Evolutionary conservation across 2,888 invertebrate genomes (phyloP).

Genomic region (Hybos culiciformis): DNA sequence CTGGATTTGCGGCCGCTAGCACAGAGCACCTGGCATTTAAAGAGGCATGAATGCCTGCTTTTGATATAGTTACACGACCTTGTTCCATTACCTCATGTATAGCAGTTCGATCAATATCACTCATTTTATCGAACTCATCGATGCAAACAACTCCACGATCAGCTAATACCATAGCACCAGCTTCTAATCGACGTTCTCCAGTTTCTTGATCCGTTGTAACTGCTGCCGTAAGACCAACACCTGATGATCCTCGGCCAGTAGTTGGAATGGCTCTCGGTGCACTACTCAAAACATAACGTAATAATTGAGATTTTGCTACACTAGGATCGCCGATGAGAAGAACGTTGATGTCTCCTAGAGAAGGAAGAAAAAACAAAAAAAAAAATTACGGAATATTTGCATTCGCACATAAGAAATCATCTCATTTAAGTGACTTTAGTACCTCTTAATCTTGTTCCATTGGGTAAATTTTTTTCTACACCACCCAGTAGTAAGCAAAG

Average conservation of each 20-base stretch:
- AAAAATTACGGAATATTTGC: no score
- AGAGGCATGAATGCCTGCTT: constrained; percentile 96
- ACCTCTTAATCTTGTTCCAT: constrained; percentile 84
- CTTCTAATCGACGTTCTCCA: constrained; percentile 76
- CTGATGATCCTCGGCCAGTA: constrained; percentile 94
- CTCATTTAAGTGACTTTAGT: no score
- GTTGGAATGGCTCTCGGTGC: constrained; percentile 95
- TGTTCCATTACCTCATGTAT: constrained; percentile 99
- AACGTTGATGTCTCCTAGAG: constrained; percentile 78
- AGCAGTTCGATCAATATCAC: constrained; percentile 95
- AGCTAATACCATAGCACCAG: constrained; percentile 99
- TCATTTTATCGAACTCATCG: constrained; percentile 98
- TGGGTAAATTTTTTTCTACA: constrained; percentile 82
- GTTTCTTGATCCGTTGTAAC: constrained; percentile 94
- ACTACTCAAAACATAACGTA: constrained; percentile 85
- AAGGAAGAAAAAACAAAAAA: no score
- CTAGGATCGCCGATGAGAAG: constrained; percentile 96
- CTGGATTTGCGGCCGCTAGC: constrained; percentile 98
- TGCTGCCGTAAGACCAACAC: constrained; percentile 96
- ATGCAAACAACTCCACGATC: constrained; percentile 95
- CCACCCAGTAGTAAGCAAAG: constrained; percentile 89
- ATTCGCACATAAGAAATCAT: no score
- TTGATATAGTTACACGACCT: constrained; percentile 92
- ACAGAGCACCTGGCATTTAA: constrained; percentile 96
- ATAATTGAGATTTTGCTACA: constrained; percentile 92